phyloP scores from a whole-genome alignment of 2,888 invertebrate species.

The Melitaea athalia region DNA sequence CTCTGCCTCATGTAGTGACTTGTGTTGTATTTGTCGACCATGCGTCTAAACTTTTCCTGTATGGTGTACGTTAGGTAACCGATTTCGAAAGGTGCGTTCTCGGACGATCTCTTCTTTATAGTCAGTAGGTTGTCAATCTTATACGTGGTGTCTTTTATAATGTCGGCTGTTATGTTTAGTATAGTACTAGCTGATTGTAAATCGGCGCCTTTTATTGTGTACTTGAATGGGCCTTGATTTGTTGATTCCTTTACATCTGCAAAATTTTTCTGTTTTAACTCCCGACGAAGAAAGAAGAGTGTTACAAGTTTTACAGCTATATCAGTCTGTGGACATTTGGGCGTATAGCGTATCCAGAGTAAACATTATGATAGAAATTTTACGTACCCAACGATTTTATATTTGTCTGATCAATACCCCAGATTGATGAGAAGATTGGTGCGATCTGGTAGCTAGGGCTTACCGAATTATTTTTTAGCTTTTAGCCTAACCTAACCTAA shows the following conservation, averaged over 20 bases:
- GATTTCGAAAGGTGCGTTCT: slow-evolving; percentile 36
- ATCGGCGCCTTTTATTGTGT: slow-evolving; percentile 11
- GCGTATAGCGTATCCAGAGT: no score
- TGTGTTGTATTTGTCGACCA: slow-evolving; percentile 52
- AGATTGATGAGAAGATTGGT: no score
- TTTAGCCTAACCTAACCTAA: no score
- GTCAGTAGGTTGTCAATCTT: slow-evolving; percentile 15
- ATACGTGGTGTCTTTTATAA: slow-evolving; percentile 35
- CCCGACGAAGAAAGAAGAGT: no score
- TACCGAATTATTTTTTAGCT: no score
- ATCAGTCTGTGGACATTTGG: no score
- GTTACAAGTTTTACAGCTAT: no score
- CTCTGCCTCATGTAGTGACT: slow-evolving; percentile 8
- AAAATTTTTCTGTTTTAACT: slow-evolving; percentile 2
- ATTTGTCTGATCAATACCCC: no score
- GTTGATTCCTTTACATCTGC: slow-evolving; percentile 6
- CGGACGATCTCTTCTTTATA: slow-evolving; percentile 24
- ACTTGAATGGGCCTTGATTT: background rate
- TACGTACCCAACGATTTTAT: no score
- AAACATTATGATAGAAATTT: no score
- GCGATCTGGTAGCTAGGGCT: no score
- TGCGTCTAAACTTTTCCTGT: slow-evolving; percentile 52
- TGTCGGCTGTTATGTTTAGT: slow-evolving; percentile 30
- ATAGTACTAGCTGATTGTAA: slow-evolving; percentile 17
- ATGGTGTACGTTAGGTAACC: slow-evolving; percentile 41